A percentile compares a stretch with the other conserved stretches of the same genome.
Conservation (phyloP, 1,140 invertebrate genomes). For the Panagrolaimus sp. region DNA sequence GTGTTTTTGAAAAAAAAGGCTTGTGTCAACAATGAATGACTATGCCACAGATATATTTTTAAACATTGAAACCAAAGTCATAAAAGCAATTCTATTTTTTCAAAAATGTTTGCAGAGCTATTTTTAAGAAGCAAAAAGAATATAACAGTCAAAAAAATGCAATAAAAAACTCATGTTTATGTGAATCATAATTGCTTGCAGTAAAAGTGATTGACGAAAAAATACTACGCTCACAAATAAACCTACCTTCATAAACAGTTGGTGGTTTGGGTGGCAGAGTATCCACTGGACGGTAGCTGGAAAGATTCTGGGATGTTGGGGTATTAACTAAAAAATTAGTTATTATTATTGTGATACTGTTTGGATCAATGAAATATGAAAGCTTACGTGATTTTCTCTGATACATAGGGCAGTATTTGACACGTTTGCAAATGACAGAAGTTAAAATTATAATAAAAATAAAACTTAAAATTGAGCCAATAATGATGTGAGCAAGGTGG, state of each 20-base stretch:
- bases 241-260: conserved; percentile 9
- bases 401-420: conserved; percentile 17
- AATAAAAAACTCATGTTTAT: too few relatives aligned
- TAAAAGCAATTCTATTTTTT: too few relatives aligned
- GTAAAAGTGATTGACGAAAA: background rate
- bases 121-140: too few relatives aligned
- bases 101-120: too few relatives aligned
- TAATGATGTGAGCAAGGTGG: conserved; percentile 18
- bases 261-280: conserved; percentile 11
- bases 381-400: background rate
- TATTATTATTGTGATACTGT: background rate
- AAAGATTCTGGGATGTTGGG: conserved; percentile 6
- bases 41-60: too few relatives aligned
- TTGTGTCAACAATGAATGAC: too few relatives aligned
- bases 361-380: too few relatives aligned
- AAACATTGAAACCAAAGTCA: too few relatives aligned
- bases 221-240: background rate
- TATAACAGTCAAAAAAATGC: too few relatives aligned
- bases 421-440: conserved; percentile 23
- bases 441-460: conserved; percentile 16
- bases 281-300: conserved; percentile 8
- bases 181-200: background rate
- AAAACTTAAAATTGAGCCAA: conserved; percentile 7
- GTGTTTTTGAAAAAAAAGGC: too few relatives aligned
- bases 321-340: conserved; percentile 5